These are phyloP conservation scores for Ridgeia piscesae DNA, from an alignment of 1,140 invertebrate genomes.

Conservation along the genomic window DNA sequence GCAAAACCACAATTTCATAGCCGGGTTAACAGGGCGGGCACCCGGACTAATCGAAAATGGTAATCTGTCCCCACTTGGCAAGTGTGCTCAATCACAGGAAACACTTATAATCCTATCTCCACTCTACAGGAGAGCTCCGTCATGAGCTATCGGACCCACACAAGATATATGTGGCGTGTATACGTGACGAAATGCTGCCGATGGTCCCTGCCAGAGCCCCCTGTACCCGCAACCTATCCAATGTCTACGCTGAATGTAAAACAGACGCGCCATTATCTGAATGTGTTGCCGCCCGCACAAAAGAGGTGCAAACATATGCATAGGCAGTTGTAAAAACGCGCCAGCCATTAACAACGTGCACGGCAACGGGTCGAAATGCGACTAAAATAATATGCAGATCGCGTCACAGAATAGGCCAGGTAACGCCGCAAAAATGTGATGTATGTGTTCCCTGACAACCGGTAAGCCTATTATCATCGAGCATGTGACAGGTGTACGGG, in stretches of 20 bases:
- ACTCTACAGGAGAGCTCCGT: background rate
- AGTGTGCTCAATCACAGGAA: background rate
- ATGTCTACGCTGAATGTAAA: background rate
- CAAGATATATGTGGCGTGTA: background rate
- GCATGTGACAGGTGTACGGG: background rate
- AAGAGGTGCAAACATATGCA: slow-evolving; percentile 1
- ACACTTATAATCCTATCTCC: background rate
- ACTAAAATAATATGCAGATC: background rate
- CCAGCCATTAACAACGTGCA: background rate
- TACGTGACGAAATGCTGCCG: background rate
- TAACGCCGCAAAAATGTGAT: background rate
- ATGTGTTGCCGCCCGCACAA: background rate
- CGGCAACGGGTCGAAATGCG: background rate
- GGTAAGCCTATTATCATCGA: background rate
- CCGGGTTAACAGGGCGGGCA: background rate
- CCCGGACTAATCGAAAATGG: background rate
- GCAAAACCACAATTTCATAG: background rate
- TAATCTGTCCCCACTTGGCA: background rate
- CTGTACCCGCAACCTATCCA: background rate
- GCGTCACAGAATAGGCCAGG: background rate
- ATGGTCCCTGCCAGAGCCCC: background rate
- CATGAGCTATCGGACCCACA: background rate
- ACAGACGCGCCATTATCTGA: background rate
- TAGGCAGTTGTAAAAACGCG: background rate
- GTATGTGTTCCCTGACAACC: background rate